Evolutionary conservation across 2,113 vertebrate genomes (phyloP).

Genomic region (Phalacrocorax brasilianus): DNA sequence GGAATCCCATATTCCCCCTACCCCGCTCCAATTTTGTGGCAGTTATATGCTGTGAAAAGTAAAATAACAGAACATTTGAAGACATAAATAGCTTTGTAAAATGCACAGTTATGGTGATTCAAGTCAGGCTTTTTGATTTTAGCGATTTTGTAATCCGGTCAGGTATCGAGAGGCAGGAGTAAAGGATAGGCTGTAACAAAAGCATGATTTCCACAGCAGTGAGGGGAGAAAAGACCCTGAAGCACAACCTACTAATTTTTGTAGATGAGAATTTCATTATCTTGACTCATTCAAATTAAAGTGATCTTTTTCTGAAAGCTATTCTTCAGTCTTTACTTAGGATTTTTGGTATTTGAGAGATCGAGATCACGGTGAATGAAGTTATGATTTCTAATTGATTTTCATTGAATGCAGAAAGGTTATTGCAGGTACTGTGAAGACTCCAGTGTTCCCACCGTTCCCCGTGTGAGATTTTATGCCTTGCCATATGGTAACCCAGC

Average conservation of each 20-base stretch:
- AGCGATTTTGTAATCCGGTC: not conserved
- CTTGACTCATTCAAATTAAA: not conserved
- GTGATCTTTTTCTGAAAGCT: not conserved
- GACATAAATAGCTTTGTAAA: not conserved
- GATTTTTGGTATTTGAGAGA: not conserved
- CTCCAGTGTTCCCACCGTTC: conserved; percentile 10
- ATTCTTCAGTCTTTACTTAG: not conserved
- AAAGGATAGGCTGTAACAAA: not conserved
- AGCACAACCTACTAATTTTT: not conserved
- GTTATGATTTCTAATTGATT: conserved; percentile 20
- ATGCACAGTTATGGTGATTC: not conserved
- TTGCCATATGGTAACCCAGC: not conserved
- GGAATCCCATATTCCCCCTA: not conserved
- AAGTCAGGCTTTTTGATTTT: not conserved
- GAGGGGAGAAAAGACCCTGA: accelerated
- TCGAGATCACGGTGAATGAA: not conserved
- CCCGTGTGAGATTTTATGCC: not conserved
- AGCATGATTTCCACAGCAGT: not conserved
- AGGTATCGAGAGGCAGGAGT: not conserved
- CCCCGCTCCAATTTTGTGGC: not conserved
- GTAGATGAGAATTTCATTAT: not conserved
- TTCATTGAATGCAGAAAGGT: conserved; percentile 7
- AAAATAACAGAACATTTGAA: not conserved
- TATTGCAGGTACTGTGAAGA: not conserved
- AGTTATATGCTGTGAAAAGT: not conserved